A percentile compares a stretch with the other conserved stretches of the same genome.
phyloP scores from a whole-genome alignment of 1,140 invertebrate genomes.

The Mercenaria mercenaria region DNA sequence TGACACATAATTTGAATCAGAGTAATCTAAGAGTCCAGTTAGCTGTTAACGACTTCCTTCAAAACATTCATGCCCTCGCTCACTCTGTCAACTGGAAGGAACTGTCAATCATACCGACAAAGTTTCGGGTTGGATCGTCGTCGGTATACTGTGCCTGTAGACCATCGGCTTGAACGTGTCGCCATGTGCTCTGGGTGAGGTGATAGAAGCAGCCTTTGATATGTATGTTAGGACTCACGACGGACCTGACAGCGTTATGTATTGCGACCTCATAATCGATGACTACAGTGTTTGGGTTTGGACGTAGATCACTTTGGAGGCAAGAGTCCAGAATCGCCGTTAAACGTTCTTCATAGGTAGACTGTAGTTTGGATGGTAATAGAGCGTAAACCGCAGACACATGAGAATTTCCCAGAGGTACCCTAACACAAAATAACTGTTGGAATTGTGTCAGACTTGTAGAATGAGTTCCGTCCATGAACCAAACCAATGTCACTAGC shows the following conservation, averaged over 20 bases:
- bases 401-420: neutral
- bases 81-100: conserved; percentile 55
- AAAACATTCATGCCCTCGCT: conserved; percentile 28
- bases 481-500: neutral
- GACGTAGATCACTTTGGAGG: too few species aligned
- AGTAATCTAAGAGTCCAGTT: conserved; percentile 2
- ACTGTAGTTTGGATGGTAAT: too few species aligned
- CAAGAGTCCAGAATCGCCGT: too few species aligned
- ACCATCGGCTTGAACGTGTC: conserved; percentile 1
- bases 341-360: too few species aligned
- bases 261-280: neutral
- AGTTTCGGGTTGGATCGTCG: conserved; percentile 23
- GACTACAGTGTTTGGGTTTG: too few species aligned
- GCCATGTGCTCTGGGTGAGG: conserved; percentile 8
- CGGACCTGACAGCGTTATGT: neutral
- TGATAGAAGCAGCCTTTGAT: conserved; percentile 33
- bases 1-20: neutral
- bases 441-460: neutral
- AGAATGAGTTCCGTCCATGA: conserved; percentile 29
- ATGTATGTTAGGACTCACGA: neutral
- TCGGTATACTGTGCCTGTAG: conserved; percentile 17
- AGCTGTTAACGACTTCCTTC: neutral
- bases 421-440: conserved; percentile 9
- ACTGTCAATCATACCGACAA: conserved; percentile 65
- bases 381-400: neutral